These are phyloP conservation scores for Julus scandinavius DNA, from an alignment of 2,888 invertebrate genomes.

Conservation along the genomic window DNA sequence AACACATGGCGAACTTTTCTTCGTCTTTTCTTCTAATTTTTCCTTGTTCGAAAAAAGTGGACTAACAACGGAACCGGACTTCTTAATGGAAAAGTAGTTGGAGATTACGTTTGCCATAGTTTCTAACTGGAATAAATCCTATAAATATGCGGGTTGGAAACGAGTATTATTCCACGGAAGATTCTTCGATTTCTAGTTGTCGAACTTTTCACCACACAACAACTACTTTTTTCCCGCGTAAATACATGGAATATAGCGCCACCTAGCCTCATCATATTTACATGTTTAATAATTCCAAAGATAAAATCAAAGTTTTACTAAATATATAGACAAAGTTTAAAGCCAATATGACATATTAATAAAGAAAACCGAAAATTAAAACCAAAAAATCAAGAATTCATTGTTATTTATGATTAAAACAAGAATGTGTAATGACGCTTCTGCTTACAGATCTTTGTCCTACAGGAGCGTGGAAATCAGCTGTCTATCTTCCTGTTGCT, in stretches of 20 bases:
- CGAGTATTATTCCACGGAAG: not conserved
- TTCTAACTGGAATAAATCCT: not conserved
- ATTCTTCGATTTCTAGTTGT: no score
- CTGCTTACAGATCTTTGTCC: not conserved
- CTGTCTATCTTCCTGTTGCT: not conserved
- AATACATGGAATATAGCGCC: not conserved
- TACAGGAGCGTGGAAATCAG: not conserved
- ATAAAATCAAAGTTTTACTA: not conserved
- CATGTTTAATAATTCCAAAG: not conserved
- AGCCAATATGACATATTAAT: not conserved
- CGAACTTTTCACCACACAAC: not conserved
- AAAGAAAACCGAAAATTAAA: not conserved
- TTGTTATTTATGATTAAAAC: no score
- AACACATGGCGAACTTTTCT: not conserved
- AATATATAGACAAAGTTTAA: not conserved
- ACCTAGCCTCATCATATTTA: not conserved
- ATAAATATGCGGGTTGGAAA: not conserved
- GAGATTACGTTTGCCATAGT: not conserved
- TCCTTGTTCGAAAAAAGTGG: not conserved
- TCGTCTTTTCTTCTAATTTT: not conserved
- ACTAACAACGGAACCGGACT: not conserved
- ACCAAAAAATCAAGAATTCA: no score
- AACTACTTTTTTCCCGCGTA: not conserved
- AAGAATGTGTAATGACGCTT: not conserved
- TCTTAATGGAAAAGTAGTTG: not conserved